These are phyloP conservation scores for Orcinus orca DNA, from an alignment of 2,113 vertebrate species.

Conservation along the genomic window DNA sequence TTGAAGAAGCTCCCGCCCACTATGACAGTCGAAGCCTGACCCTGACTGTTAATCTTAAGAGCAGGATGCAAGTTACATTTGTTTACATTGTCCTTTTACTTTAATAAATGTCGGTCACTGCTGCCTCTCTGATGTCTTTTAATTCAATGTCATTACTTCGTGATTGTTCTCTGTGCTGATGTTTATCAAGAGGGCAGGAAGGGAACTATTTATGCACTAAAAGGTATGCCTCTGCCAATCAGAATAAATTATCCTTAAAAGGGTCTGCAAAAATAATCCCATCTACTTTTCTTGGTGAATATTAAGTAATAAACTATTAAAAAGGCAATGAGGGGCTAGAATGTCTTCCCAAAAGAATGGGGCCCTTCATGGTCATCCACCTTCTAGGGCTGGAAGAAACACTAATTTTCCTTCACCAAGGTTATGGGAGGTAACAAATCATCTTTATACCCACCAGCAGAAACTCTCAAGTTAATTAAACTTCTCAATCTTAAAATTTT, in stretches of 20 bases:
- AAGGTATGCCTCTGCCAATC: constrained; percentile 28
- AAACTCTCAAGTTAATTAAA: background rate
- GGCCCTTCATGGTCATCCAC: background rate
- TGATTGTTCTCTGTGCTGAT: constrained; percentile 48
- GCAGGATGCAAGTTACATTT: constrained; percentile 36
- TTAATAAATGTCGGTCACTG: constrained; percentile 8
- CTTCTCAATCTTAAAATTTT: background rate
- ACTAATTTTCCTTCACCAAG: background rate
- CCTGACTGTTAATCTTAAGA: background rate
- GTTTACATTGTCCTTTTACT: background rate
- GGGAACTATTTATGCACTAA: constrained; percentile 15
- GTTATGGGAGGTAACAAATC: background rate
- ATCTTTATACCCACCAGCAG: background rate
- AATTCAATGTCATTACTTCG: constrained; percentile 45
- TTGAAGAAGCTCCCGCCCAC: background rate
- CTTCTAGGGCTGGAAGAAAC: background rate
- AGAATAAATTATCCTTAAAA: constrained; percentile 47
- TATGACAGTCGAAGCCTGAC: background rate
- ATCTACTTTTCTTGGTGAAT: constrained; percentile 32
- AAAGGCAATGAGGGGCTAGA: background rate
- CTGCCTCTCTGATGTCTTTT: constrained; percentile 31
- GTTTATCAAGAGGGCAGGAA: constrained; percentile 46
- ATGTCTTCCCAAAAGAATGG: background rate
- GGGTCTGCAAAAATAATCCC: background rate
- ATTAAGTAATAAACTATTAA: constrained; percentile 1